Percentiles rank a stretch among this genome's conserved stretches.
Evolutionary conservation across 2,797 vertebrate species (phyloP).

Genomic region (Mycteria americana): DNA sequence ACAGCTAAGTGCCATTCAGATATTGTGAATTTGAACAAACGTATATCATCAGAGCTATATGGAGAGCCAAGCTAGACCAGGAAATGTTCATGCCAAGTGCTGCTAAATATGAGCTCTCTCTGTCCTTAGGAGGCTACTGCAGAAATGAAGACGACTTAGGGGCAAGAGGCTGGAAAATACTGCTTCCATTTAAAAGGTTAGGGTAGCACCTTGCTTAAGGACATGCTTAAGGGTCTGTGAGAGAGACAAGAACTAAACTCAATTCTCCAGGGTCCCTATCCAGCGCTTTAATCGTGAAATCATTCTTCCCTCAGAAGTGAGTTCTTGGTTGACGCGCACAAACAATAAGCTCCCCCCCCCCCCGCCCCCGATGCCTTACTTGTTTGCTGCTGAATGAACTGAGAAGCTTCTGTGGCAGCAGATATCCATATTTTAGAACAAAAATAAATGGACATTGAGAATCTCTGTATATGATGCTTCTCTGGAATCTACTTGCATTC

Average conservation of each 20-base stretch:
- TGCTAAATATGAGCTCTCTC: background rate
- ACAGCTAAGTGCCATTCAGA: background rate
- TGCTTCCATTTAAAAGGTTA: background rate
- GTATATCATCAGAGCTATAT: background rate
- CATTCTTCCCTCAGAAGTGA: background rate
- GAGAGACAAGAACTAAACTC: background rate
- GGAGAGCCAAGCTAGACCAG: background rate
- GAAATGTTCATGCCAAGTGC: background rate
- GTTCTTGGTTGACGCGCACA: rapidly evolving
- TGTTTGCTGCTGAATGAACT: background rate
- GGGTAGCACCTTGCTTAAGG: background rate
- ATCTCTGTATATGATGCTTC: background rate
- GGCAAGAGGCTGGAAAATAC: background rate
- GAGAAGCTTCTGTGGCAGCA: background rate
- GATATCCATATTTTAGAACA: background rate
- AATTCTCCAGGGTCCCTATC: background rate
- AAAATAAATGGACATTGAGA: background rate
- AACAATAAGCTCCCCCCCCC: background rate
- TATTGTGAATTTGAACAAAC: background rate
- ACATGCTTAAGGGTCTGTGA: background rate
- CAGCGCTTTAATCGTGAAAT: background rate
- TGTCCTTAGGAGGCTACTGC: background rate
- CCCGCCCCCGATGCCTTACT: rapidly evolving
- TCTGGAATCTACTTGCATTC: background rate
- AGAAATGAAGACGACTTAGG: background rate